These are phyloP conservation scores for Toxotes jaculatrix DNA, from an alignment of 2,113 vertebrate species.

Conservation along the genomic window DNA sequence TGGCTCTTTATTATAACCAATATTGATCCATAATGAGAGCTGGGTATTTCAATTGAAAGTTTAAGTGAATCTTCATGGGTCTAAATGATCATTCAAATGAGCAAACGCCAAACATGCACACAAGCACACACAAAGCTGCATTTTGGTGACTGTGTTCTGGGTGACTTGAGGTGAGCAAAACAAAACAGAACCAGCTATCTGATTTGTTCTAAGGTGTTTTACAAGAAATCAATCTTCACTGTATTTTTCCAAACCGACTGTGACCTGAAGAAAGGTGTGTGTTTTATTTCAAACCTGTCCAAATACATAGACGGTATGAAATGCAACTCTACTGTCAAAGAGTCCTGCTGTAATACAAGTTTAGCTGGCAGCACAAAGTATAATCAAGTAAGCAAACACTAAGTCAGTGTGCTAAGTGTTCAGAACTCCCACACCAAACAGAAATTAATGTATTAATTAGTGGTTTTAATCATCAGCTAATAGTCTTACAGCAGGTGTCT, in stretches of 20 bases:
- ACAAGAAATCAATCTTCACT: not conserved
- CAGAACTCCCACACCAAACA: not conserved
- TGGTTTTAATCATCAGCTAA: not conserved
- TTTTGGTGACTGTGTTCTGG: slow-evolving; percentile 9
- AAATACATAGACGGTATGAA: not conserved
- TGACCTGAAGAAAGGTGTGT: not conserved
- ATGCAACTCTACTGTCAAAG: not conserved
- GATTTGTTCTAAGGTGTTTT: not conserved
- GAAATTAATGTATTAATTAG: not conserved
- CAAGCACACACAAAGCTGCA: not conserved
- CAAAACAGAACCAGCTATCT: not conserved
- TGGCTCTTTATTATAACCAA: not conserved
- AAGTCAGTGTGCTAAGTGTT: not conserved
- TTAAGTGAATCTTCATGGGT: not conserved
- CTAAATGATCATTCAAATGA: not conserved
- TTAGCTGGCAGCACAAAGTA: not conserved
- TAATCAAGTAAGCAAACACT: not conserved
- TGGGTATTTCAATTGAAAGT: not conserved
- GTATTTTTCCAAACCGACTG: not conserved
- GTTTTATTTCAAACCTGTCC: not conserved
- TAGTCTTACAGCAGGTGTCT: not conserved
- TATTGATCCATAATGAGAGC: slow-evolving; percentile 19
- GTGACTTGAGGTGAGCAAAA: not conserved
- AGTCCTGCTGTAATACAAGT: not conserved
- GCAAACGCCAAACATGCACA: not conserved